Evolutionary conservation across 2,113 vertebrate genomes (phyloP).

Genomic region (Pseudopipra pipra): DNA sequence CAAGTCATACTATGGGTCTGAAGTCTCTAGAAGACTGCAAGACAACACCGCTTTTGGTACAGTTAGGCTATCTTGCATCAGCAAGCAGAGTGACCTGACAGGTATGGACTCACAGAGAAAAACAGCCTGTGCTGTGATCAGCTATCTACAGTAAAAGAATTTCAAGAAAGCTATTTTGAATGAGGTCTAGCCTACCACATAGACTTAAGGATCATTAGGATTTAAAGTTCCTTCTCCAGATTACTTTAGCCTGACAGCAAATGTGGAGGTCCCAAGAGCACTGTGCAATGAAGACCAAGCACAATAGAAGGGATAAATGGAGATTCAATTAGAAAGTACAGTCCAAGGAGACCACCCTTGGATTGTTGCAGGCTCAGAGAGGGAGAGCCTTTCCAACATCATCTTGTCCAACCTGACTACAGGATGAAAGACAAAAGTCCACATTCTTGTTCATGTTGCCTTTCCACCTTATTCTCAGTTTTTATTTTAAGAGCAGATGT

Average conservation of each 20-base stretch:
- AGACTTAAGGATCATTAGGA: not conserved
- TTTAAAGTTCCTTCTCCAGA: not conserved
- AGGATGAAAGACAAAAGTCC: not conserved
- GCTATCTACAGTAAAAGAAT: not conserved
- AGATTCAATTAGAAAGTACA: not conserved
- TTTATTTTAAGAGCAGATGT: not conserved
- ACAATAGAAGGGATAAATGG: not conserved
- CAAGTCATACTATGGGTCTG: not conserved
- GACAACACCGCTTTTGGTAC: not conserved
- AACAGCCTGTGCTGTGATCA: not conserved
- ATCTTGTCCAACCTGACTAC: not conserved
- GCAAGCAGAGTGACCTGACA: not conserved
- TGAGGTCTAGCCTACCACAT: not conserved
- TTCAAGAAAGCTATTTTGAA: not conserved
- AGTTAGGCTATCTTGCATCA: not conserved
- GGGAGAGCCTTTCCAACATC: not conserved
- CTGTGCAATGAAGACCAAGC: not conserved
- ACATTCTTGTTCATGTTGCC: not conserved
- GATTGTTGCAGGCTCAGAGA: not conserved
- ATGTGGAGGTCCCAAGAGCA: not conserved
- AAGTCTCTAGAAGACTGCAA: not conserved
- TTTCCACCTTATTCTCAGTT: not conserved
- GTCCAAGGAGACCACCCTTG: fast-evolving
- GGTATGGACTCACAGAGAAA: not conserved
- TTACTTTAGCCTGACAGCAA: not conserved